These are phyloP conservation scores for Patagioenas fasciata DNA, from an alignment of 2,113 vertebrate genomes.

Conservation along the genomic window DNA sequence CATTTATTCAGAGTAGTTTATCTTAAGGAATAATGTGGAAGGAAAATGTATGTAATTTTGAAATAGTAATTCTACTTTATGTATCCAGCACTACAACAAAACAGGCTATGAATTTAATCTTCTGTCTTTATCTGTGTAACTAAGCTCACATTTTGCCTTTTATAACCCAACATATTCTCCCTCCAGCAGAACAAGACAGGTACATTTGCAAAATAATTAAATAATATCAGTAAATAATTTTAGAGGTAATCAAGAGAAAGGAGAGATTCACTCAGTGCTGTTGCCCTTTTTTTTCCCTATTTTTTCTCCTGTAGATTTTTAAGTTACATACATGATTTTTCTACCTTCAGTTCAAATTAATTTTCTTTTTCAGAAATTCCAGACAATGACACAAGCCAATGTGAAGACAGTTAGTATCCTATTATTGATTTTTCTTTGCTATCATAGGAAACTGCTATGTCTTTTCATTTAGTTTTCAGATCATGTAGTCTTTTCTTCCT, in stretches of 20 bases:
- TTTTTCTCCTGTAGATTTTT: not conserved
- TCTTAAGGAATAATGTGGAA: not conserved
- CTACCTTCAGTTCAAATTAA: not conserved
- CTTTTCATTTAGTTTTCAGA: constrained; percentile 3
- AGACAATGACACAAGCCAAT: not conserved
- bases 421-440: not conserved
- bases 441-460: not conserved
- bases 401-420: not conserved
- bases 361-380: constrained; percentile 3
- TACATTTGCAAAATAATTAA: not conserved
- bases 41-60: not conserved
- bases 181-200: not conserved
- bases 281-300: not conserved
- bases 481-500: not conserved
- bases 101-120: not conserved
- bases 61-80: not conserved
- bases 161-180: not conserved
- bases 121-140: not conserved
- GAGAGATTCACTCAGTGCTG: not conserved
- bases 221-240: not conserved
- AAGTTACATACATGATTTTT: not conserved
- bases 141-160: not conserved
- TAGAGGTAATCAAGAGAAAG: not conserved
- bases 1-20: not conserved
- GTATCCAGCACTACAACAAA: not conserved